phyloP scores from a whole-genome alignment of 2,797 vertebrate genomes.

The Dermochelys coriacea region DNA sequence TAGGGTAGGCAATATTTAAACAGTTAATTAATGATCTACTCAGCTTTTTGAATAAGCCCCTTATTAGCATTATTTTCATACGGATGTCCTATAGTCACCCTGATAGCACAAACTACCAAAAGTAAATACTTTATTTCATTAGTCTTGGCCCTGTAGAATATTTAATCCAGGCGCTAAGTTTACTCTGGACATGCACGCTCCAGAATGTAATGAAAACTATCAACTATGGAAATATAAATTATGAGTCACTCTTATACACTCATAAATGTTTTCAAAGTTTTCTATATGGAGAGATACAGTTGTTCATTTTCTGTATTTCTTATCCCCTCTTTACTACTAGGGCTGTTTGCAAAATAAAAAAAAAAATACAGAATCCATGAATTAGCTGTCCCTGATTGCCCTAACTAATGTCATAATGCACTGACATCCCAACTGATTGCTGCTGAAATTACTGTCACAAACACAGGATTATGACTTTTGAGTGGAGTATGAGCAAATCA shows the following conservation, averaged over 20 bases:
- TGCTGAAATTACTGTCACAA: neutral
- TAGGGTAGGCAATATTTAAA: neutral
- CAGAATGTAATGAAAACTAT: neutral
- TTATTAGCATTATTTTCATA: neutral
- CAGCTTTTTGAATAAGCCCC: neutral
- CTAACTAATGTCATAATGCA: neutral
- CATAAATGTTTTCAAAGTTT: neutral
- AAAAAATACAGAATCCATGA: too few species aligned
- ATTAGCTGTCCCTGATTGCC: too few species aligned
- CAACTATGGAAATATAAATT: neutral
- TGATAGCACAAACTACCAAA: neutral
- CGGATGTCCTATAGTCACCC: neutral
- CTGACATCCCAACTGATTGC: neutral
- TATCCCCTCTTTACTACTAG: neutral
- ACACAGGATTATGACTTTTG: neutral
- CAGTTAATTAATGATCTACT: neutral
- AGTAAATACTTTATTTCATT: neutral
- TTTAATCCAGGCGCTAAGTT: neutral
- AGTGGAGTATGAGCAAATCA: neutral
- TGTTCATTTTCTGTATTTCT: neutral
- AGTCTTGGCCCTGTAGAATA: neutral
- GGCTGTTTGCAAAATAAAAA: slow-evolving; percentile 1
- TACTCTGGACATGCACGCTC: accelerated
- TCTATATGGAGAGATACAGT: neutral
- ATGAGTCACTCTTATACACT: too few species aligned